Base-by-base conservation (phyloP, 2,888 invertebrate species). In the Mechanitis messenoides region DNA sequence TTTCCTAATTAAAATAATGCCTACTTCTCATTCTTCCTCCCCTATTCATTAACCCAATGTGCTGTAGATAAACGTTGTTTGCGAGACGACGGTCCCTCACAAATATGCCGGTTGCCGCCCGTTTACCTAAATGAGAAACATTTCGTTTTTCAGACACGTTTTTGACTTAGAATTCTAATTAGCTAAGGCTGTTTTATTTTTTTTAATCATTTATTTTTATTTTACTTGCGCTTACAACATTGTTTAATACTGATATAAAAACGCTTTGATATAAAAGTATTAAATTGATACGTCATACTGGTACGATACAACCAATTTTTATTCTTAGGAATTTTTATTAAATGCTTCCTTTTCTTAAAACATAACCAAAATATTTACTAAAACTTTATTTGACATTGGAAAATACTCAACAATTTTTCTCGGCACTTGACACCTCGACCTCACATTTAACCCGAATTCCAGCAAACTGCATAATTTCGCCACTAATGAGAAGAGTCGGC, bases 1-100 rank as follows among this genome's bases (percentile, higher is more conserved):
- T 87, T 87, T 85, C 85, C 87, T 87, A 87, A 89, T 88, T 88
- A 88, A 87, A 87, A 87, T 87, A 88, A 88, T 88, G 86, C 84
- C 80, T 84, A 78, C 80, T 81, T 83, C 82, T 81, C 82, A 79
- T 82, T 83, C 81, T 84, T 83, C 69, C 74, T 80, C 84, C 85
- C 83, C 85, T 77, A 84, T 85, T 87, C 87, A 87, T 86, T 87
- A 85, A 78, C 83, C 81, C 83, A 86, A 87, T 86, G 85, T 86
- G 83, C 84, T 85, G 83, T 78, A 84, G 84, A 86, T 87, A 88
- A 88, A 86, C 82, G 85, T 73, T 82, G 80, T 80, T 80, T 76
- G 80, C 81, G 78, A 80, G 78, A 84, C 83, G 75, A 80, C 77
- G 75, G 77, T 80, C 75, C 77, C 77, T 80, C 77, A 81, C 83